Percentiles rank a stretch among this genome's conserved stretches.
Evolutionary conservation across 2,797 vertebrate species (phyloP).

Genomic region (Phalloptychus januarius): DNA sequence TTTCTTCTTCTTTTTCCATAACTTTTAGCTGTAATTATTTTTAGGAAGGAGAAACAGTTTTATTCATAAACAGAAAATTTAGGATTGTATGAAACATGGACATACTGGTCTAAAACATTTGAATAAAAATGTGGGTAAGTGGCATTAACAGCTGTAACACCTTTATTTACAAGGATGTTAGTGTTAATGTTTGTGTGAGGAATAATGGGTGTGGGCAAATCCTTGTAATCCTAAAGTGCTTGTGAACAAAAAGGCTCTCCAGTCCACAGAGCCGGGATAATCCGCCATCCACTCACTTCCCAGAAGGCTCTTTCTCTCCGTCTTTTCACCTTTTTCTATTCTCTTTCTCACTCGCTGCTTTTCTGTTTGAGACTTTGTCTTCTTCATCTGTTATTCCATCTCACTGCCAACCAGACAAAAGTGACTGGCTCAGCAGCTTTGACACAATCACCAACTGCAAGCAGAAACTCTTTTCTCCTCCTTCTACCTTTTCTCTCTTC

Average conservation of each 20-base stretch:
- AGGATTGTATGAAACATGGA: background rate
- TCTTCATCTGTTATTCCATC: constrained; percentile 40
- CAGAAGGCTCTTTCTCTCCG: constrained; percentile 66
- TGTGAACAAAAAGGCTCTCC: constrained; percentile 79
- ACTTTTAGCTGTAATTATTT: background rate
- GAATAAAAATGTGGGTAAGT: background rate
- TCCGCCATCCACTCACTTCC: constrained; percentile 67
- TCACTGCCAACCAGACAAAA: constrained; percentile 3
- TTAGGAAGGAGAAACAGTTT: background rate
- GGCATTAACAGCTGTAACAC: constrained; percentile 7
- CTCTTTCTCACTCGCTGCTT: constrained; percentile 40
- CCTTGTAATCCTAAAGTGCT: constrained; percentile 77
- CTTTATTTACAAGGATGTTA: constrained; percentile 9
- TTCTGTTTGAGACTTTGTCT: constrained; percentile 39
- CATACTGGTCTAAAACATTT: background rate
- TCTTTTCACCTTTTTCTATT: constrained; percentile 30
- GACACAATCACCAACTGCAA: constrained; percentile 41
- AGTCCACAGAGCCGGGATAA: constrained; percentile 76
- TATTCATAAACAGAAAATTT: background rate
- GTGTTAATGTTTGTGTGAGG: constrained; percentile 16
- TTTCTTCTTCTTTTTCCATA: background rate
- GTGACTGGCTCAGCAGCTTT: constrained; percentile 29
- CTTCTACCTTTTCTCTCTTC: constrained; percentile 13
- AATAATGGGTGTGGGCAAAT: constrained; percentile 67
- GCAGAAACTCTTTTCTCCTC: constrained; percentile 31